These are phyloP conservation scores for Lochmaea crataegi DNA, from an alignment of 2,888 invertebrate genomes.

Conservation along the genomic window DNA sequence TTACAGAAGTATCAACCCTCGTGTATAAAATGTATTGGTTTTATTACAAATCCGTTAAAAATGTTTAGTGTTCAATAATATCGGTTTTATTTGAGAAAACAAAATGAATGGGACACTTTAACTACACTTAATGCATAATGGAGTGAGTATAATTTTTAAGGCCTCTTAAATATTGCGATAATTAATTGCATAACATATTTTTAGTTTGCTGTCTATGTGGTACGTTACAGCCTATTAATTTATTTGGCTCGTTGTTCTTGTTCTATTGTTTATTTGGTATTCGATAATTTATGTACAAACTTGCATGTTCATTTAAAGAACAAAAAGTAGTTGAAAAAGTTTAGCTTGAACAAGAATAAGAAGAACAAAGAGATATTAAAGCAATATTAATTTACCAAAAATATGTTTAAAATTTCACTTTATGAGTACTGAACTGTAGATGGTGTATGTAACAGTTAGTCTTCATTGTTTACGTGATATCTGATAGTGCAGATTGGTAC, in stretches of 20 bases:
- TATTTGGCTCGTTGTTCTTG: conserved; percentile 1
- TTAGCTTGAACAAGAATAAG: background rate
- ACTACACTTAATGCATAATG: background rate
- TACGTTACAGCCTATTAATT: background rate
- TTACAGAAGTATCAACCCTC: no score
- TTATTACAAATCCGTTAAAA: no score
- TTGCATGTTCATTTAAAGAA: background rate
- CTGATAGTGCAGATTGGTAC: no score
- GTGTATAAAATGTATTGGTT: no score
- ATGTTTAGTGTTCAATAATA: no score
- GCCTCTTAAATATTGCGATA: background rate
- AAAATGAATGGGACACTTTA: background rate
- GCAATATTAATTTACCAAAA: background rate
- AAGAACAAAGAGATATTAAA: background rate
- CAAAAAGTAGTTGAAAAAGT: background rate
- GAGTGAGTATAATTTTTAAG: background rate
- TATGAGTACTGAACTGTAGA: no score
- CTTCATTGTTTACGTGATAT: no score
- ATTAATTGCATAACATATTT: background rate
- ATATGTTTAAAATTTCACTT: no score
- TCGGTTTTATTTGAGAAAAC: background rate
- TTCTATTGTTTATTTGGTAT: background rate
- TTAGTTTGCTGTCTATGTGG: background rate
- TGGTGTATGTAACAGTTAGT: no score
- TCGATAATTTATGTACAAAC: conserved; percentile 8